Evolutionary conservation across 2,113 vertebrate genomes (phyloP).

Genomic region (Elachura formosa): DNA sequence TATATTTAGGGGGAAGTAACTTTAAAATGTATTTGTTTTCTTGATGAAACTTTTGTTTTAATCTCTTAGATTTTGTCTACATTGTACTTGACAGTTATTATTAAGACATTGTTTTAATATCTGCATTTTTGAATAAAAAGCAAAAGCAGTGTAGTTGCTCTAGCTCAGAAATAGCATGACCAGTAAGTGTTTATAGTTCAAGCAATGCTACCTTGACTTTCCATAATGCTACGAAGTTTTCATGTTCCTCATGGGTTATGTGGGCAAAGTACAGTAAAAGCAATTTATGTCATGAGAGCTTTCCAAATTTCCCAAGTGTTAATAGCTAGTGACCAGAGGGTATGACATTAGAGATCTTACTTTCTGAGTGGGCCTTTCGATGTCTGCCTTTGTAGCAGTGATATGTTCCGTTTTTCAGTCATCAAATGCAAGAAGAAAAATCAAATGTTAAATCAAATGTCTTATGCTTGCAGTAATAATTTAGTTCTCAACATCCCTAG

Average conservation of each 20-base stretch:
- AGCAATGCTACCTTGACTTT: background rate
- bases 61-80: background rate
- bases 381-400: background rate
- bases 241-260: background rate
- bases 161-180: background rate
- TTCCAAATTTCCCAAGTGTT: background rate
- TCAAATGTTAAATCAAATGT: background rate
- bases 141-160: background rate
- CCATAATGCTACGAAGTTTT: background rate
- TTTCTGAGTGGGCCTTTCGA: background rate
- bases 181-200: background rate
- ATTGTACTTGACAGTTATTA: background rate
- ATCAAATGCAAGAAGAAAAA: background rate
- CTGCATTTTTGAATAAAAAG: background rate
- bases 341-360: background rate
- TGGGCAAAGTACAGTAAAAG: background rate
- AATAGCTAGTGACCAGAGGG: background rate
- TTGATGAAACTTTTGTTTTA: background rate
- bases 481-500: background rate
- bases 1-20: background rate
- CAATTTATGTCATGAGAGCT: background rate
- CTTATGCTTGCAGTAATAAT: background rate
- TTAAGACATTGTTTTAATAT: background rate
- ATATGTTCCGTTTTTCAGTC: background rate
- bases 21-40: background rate